Evolutionary conservation across 1,140 invertebrate species (phyloP).

Genomic region (Bombus consobrinus): DNA sequence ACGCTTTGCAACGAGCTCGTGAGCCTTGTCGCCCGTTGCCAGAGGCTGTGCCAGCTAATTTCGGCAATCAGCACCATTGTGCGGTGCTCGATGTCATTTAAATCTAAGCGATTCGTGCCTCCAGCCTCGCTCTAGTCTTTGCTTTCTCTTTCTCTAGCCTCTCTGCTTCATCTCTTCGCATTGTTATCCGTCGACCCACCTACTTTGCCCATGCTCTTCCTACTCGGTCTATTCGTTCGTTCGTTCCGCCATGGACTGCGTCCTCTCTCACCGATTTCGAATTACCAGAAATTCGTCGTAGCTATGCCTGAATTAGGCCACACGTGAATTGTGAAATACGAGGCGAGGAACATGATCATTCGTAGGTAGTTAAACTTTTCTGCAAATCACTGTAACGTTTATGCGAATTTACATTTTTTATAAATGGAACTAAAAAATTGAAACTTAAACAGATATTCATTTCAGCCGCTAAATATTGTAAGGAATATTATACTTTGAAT

Average conservation of each 20-base stretch:
- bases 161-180: constrained; percentile 13
- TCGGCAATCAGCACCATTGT: constrained; percentile 75
- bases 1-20: constrained; percentile 10
- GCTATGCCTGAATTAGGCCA: background rate
- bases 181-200: constrained; percentile 1
- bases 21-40: constrained; percentile 26
- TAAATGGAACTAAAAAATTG: no score
- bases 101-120: constrained; percentile 60
- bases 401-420: no score
- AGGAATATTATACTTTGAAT: no score
- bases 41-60: constrained; percentile 70
- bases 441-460: no score
- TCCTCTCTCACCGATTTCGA: constrained; percentile 20
- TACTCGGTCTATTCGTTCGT: background rate
- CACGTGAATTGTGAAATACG: background rate
- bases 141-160: background rate
- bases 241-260: background rate
- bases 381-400: no score
- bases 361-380: no score
- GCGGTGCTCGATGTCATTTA: constrained; percentile 62
- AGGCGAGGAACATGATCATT: background rate
- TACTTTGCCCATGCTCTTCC: background rate
- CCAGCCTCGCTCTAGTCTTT: background rate
- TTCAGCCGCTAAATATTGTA: no score
- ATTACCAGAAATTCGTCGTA: constrained; percentile 1